These are phyloP conservation scores for Alitta virens DNA, from an alignment of 2,888 invertebrate genomes.

Conservation along the genomic window DNA sequence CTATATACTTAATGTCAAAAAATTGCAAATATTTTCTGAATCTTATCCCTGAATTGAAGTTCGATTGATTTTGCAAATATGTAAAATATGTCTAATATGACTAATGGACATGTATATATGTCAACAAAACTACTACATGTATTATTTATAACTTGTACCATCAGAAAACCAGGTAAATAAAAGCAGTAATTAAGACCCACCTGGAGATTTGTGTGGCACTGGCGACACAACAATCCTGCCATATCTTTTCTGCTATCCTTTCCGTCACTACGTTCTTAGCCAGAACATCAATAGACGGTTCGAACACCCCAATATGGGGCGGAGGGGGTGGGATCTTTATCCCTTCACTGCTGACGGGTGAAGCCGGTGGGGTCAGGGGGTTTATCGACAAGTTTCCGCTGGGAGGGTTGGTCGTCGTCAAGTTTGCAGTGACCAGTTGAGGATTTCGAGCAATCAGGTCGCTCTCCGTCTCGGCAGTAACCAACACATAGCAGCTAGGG, in stretches of 20 bases:
- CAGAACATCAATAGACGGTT: neutral
- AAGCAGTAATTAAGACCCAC: neutral
- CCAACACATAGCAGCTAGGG: conserved; percentile 87
- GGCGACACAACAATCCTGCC: conserved; percentile 69
- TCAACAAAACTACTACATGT: too few relatives aligned
- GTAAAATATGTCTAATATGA: too few relatives aligned
- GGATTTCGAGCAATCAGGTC: conserved; percentile 25
- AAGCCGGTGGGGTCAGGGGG: conserved; percentile 46
- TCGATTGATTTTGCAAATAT: too few relatives aligned
- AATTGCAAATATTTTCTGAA: too few relatives aligned
- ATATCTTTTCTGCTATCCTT: conserved; percentile 58
- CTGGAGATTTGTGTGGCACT: neutral
- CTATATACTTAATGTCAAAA: too few relatives aligned
- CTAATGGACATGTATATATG: too few relatives aligned
- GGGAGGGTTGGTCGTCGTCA: neutral
- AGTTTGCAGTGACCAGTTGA: neutral
- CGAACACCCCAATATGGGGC: neutral
- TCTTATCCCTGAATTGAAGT: too few relatives aligned
- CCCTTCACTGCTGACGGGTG: conserved; percentile 40
- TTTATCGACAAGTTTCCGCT: conserved; percentile 20
- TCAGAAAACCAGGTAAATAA: too few relatives aligned
- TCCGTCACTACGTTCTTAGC: conserved; percentile 28
- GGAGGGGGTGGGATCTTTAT: conserved; percentile 30
- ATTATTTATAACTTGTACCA: too few relatives aligned
- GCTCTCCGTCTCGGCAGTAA: conserved; percentile 58